Evolutionary conservation across 1,140 invertebrate genomes (phyloP).

Genomic region (Drosophila elegans): DNA sequence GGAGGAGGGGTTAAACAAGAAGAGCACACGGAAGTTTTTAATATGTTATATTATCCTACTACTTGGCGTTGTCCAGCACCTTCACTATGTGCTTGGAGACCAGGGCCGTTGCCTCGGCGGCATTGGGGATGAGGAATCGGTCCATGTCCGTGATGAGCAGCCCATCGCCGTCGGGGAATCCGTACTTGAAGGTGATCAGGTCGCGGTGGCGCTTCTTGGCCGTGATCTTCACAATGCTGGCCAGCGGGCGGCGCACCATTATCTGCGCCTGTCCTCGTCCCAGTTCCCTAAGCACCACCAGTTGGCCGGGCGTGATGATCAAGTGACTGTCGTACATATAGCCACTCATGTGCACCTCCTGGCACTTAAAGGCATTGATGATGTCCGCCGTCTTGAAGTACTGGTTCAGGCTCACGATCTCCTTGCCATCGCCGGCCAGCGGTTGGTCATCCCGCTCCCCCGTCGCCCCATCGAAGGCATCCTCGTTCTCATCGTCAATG

Average conservation of each 20-base stretch:
- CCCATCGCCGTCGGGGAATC: slow-evolving; percentile 78
- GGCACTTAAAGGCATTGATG: slow-evolving; percentile 94
- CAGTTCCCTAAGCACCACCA: slow-evolving; percentile 94
- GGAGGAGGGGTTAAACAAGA: slow-evolving; percentile 3
- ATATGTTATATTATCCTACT: slow-evolving; percentile 5
- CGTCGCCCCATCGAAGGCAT: slow-evolving; percentile 72
- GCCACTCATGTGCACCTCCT: slow-evolving; percentile 95
- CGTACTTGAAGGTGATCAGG: slow-evolving; percentile 95
- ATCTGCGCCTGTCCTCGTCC: slow-evolving; percentile 92
- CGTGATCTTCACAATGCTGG: slow-evolving; percentile 97
- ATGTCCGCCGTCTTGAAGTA: slow-evolving; percentile 95
- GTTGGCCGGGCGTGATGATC: slow-evolving; percentile 94
- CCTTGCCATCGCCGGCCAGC: slow-evolving; percentile 86
- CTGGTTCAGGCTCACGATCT: slow-evolving; percentile 88
- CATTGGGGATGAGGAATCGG: slow-evolving; percentile 95
- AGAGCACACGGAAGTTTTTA: slow-evolving; percentile 11
- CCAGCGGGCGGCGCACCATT: slow-evolving; percentile 93
- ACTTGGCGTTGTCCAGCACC: slow-evolving; percentile 70
- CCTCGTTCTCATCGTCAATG: slow-evolving; percentile 96
- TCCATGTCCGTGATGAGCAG: slow-evolving; percentile 91
- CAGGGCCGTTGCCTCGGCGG: slow-evolving; percentile 91
- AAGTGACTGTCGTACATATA: slow-evolving; percentile 94
- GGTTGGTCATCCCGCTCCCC: slow-evolving; percentile 52
- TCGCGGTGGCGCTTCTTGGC: slow-evolving; percentile 97
- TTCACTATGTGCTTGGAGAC: slow-evolving; percentile 87